These are phyloP conservation scores for Cryptocephalus primarius DNA, from an alignment of 2,888 invertebrate genomes.

Conservation along the genomic window DNA sequence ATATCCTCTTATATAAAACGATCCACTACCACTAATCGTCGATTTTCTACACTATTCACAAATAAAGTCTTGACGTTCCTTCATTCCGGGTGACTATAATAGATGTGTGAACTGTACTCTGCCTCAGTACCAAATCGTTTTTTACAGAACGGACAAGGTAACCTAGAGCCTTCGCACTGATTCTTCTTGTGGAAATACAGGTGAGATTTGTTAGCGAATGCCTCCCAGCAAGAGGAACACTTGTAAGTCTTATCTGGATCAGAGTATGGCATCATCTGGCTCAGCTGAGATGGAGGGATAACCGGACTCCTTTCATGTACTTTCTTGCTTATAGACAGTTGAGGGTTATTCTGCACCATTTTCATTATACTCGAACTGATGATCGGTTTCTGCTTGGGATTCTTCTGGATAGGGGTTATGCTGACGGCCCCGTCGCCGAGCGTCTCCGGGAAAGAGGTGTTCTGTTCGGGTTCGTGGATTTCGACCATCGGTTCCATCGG, in stretches of 20 bases:
- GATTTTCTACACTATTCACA: too few species aligned
- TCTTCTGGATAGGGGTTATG: slow-evolving; percentile 33
- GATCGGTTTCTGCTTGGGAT: slow-evolving; percentile 24
- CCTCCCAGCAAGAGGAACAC: slow-evolving; percentile 35
- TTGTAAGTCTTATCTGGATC: slow-evolving; percentile 27
- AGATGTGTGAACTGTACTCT: slow-evolving; percentile 38
- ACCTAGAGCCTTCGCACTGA: slow-evolving; percentile 35
- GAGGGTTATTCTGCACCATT: slow-evolving; percentile 35
- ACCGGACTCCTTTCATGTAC: background rate
- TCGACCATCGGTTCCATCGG: slow-evolving; percentile 33
- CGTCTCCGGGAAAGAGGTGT: slow-evolving; percentile 6
- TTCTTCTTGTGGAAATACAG: slow-evolving; percentile 38
- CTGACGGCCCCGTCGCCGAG: slow-evolving; percentile 28
- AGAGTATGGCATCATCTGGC: slow-evolving; percentile 3
- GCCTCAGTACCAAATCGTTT: slow-evolving; percentile 37
- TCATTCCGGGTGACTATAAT: slow-evolving; percentile 38
- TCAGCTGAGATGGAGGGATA: slow-evolving; percentile 10
- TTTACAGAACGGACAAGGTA: slow-evolving; percentile 38
- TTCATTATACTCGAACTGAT: slow-evolving; percentile 32
- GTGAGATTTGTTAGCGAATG: slow-evolving; percentile 35
- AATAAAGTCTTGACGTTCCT: background rate
- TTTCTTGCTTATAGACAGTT: slow-evolving; percentile 28
- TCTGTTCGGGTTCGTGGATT: slow-evolving; percentile 29
- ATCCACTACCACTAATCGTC: too few species aligned
- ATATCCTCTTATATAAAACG: too few species aligned